Evolutionary conservation across 2,113 vertebrate species (phyloP).

Genomic region (Dasypus novemcinctus): DNA sequence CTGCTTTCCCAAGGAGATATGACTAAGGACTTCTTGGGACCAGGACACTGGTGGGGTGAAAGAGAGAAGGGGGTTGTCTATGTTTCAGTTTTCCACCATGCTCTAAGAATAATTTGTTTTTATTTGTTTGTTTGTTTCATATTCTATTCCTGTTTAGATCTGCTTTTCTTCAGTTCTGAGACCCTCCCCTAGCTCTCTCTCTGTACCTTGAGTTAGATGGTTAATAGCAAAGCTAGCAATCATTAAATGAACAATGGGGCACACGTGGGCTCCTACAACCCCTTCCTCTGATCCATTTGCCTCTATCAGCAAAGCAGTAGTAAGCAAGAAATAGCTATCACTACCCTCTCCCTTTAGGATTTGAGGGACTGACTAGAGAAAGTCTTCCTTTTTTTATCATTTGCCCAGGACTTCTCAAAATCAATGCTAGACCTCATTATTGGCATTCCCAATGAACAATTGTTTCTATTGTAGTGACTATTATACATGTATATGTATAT

Average conservation of each 20-base stretch:
- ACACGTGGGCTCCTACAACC: neutral
- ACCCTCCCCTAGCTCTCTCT: neutral
- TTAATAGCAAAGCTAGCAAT: neutral
- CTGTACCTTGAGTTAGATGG: neutral
- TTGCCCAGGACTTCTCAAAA: conserved; percentile 40
- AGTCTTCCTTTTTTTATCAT: neutral
- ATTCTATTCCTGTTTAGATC: neutral
- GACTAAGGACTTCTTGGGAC: neutral
- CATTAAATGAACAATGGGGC: neutral
- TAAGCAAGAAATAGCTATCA: neutral
- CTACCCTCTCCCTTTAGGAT: neutral
- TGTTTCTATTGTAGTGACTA: neutral
- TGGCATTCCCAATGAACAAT: neutral
- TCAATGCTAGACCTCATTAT: neutral
- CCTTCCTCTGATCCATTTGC: neutral
- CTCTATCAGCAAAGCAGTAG: neutral
- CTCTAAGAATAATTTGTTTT: neutral
- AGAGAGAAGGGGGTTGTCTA: neutral
- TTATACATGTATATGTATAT: no score
- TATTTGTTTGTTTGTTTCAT: neutral
- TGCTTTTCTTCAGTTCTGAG: neutral
- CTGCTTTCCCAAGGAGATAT: neutral
- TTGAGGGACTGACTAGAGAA: neutral
- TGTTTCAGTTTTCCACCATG: neutral
- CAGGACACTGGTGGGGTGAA: neutral